Evolutionary conservation across 2,113 vertebrate genomes (phyloP).

Genomic region (Oreochromis tanganicae): DNA sequence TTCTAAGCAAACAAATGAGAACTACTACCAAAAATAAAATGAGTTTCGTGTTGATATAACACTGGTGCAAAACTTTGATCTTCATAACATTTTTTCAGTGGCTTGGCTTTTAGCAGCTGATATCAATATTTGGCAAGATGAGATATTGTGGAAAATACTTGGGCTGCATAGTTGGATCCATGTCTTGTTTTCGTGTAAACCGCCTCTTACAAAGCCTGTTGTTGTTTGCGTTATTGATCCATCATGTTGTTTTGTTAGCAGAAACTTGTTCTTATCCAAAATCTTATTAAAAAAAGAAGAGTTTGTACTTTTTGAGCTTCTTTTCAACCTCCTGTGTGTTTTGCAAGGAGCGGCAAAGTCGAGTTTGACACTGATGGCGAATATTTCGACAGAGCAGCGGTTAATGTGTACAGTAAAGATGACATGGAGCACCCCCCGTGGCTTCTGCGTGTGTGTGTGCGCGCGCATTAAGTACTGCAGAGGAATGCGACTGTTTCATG

Average conservation of each 20-base stretch:
- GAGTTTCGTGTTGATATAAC: neutral
- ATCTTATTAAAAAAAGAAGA: neutral
- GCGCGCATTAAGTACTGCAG: neutral
- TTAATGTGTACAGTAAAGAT: constrained; percentile 53
- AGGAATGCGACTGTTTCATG: constrained; percentile 50
- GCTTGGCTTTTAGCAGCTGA: constrained; percentile 10
- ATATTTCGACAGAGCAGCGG: constrained; percentile 43
- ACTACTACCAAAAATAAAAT: neutral
- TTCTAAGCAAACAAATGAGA: constrained; percentile 16
- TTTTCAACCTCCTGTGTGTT: neutral
- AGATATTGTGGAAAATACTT: neutral
- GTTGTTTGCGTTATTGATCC: neutral
- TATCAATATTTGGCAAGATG: constrained; percentile 1
- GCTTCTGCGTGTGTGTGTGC: neutral
- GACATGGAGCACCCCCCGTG: constrained; percentile 37
- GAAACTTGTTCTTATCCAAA: neutral
- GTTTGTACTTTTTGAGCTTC: neutral
- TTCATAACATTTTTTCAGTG: constrained; percentile 1
- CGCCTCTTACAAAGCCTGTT: neutral
- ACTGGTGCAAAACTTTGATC: neutral
- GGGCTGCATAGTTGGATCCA: neutral
- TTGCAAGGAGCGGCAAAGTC: neutral
- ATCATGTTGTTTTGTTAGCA: neutral
- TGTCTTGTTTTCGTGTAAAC: neutral
- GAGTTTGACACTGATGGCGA: neutral